Evolutionary conservation across 64 coral and sea anemone genomes (phyloP).

Genomic region (Stichodactyla helianthus): DNA sequence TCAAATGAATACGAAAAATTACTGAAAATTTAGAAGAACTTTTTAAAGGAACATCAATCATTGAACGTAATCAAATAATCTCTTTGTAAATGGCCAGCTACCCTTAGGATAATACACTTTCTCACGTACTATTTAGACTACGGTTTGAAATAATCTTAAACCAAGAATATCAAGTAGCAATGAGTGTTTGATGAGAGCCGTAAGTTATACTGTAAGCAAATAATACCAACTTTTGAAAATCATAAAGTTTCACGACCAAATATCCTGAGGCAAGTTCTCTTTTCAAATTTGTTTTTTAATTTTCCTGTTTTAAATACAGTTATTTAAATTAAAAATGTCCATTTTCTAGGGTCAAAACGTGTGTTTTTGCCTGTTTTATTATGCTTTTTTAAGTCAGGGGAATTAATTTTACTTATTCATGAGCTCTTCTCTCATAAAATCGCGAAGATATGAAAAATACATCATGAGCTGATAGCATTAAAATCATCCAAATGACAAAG

Average conservation of each 20-base stretch:
- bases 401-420: slow-evolving; percentile 1
- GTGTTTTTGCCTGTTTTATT: neutral
- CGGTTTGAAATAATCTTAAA: too few relatives aligned
- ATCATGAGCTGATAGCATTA: neutral
- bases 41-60: too few relatives aligned
- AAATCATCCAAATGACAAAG: neutral
- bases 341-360: neutral
- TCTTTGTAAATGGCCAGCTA: too few relatives aligned
- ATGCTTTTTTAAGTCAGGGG: neutral
- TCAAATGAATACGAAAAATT: too few relatives aligned
- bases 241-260: neutral
- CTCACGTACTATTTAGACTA: too few relatives aligned
- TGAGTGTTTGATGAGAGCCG: neutral
- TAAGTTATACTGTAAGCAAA: neutral
- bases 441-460: neutral
- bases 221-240: neutral
- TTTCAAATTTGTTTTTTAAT: neutral
- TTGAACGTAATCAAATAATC: too few relatives aligned
- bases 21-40: too few relatives aligned
- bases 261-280: neutral
- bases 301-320: neutral
- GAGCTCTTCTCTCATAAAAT: neutral
- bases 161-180: too few relatives aligned
- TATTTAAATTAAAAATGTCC: neutral
- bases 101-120: too few relatives aligned